Base-by-base conservation (phyloP, 53 echinoderm and acorn worm genomes). In the Astropecten irregularis region DNA sequence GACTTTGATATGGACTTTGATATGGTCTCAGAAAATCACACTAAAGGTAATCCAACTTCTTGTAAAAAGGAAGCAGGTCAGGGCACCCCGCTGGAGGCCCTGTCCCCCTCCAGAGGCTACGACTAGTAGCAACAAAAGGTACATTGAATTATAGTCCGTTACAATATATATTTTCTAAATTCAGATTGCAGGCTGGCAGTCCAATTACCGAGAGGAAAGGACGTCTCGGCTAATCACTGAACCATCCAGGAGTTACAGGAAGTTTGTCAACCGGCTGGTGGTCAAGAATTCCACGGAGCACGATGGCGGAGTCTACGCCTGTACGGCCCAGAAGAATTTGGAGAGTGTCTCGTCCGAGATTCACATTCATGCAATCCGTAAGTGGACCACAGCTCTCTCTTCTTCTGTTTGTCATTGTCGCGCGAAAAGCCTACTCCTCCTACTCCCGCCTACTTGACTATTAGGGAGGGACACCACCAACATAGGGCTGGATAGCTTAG, bases 271-370 rank as follows among this genome's bases (percentile, higher is more conserved):
- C 69, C 68, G 60, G 31, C 84, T 89, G 4, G 6, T 58, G 20
- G 61, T 84, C 27, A 22, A 46, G 5, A 84, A 67, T 27, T 54
- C 89, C 20, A 89, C 44, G 25, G 55, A 76, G 15, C 50, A 77
- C 46, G 84, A 89, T 53, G 69, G 67, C 57, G 89, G 89, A 3
- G 10, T 69, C 2, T 89, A 89, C 70, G 49, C 68, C 15, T 89
- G 89, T 42, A 76, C 77, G 14, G 89, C 72, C 7, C 56, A 37
- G 42, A 83, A 69, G 39, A 55, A 69, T 40, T 44, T 54, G 30
- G 70, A 70, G 40, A 83, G 84, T 14, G 67, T 70, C 18, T 56
- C 53, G 11, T 40, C 70, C 1, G 57, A 83, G 56, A 54, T 83
- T 34, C 40, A 0, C 55, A 69, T 83, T 42, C 40, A 58, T 40